Evolutionary conservation across 2,888 invertebrate genomes (phyloP).

Genomic region (Rosalia funebris): DNA sequence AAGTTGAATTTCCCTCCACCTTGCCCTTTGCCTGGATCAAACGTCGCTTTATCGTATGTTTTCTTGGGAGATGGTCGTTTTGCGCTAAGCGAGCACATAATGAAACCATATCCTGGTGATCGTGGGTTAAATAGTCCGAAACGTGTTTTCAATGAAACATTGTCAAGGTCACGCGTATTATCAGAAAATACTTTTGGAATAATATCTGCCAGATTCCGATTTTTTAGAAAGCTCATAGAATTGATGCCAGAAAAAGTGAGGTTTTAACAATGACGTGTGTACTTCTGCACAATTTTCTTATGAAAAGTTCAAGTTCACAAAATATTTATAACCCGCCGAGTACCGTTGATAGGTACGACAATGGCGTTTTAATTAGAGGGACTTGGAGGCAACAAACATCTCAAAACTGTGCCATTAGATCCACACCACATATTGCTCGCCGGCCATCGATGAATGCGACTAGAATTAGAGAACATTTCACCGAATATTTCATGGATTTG

Average conservation of each 20-base stretch:
- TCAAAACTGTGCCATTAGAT: too few relatives aligned
- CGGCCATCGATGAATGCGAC: conserved; percentile 11
- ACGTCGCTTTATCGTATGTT: conserved; percentile 20
- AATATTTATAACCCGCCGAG: background rate
- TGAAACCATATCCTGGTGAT: conserved; percentile 43
- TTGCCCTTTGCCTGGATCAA: conserved; percentile 9
- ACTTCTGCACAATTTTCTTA: conserved; percentile 22
- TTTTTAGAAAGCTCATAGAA: conserved; percentile 12
- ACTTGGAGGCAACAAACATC: conserved; percentile 9
- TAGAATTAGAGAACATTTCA: conserved; percentile 13
- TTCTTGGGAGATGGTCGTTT: conserved; percentile 30
- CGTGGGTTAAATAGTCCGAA: conserved; percentile 5
- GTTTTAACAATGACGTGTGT: conserved; percentile 17
- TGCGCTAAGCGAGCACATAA: conserved; percentile 36
- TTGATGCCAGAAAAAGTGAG: conserved; percentile 21
- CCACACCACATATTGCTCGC: conserved; percentile 12
- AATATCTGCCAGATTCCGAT: conserved; percentile 24
- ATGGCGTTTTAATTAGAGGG: conserved; percentile 4
- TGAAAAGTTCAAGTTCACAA: conserved; percentile 13
- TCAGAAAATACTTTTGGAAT: conserved; percentile 32
- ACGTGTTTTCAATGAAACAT: conserved; percentile 21
- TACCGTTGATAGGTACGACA: conserved; percentile 1
- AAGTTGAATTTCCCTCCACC: conserved; percentile 27
- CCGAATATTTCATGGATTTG: conserved; percentile 21
- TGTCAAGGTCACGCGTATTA: conserved; percentile 19